Evolutionary conservation across 2,888 invertebrate species (phyloP).

Genomic region (Callosobruchus maculatus): DNA sequence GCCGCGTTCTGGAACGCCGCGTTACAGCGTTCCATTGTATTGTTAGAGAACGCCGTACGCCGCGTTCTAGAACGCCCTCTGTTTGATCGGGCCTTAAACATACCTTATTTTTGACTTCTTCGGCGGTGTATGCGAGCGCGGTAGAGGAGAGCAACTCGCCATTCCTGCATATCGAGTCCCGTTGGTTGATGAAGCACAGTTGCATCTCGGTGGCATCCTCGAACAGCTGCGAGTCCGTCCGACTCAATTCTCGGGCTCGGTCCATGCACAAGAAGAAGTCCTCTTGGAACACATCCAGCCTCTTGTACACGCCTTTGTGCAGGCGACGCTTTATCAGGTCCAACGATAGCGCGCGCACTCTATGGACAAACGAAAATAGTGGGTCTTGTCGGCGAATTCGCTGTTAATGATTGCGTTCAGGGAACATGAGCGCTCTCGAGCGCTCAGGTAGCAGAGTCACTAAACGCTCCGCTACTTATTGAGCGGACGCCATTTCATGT

Average conservation of each 20-base stretch:
- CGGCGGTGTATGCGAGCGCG: constrained; percentile 76
- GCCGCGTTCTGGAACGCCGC: too few relatives aligned
- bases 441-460: too few relatives aligned
- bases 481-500: too few relatives aligned
- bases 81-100: too few relatives aligned
- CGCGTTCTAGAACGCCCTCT: too few relatives aligned
- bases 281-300: constrained; percentile 93
- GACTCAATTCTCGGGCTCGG: constrained; percentile 78
- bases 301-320: constrained; percentile 86
- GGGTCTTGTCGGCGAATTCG: neutral
- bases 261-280: constrained; percentile 94
- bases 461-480: too few relatives aligned
- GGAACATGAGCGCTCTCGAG: too few relatives aligned
- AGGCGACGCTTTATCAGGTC: constrained; percentile 91
- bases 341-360: constrained; percentile 79
- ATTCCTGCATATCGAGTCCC: constrained; percentile 69
- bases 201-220: constrained; percentile 95
- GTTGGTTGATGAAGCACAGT: constrained; percentile 78
- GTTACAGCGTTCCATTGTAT: too few relatives aligned
- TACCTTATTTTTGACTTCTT: constrained; percentile 58
- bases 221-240: constrained; percentile 87
- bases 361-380: constrained; percentile 35
- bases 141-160: constrained; percentile 80
- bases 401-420: neutral
- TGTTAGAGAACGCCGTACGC: too few relatives aligned